Percentiles rank a stretch among this genome's conserved stretches.
Evolutionary conservation across 53 echinoderm and acorn worm genomes (phyloP).

Genomic region (Luidia sarsii): DNA sequence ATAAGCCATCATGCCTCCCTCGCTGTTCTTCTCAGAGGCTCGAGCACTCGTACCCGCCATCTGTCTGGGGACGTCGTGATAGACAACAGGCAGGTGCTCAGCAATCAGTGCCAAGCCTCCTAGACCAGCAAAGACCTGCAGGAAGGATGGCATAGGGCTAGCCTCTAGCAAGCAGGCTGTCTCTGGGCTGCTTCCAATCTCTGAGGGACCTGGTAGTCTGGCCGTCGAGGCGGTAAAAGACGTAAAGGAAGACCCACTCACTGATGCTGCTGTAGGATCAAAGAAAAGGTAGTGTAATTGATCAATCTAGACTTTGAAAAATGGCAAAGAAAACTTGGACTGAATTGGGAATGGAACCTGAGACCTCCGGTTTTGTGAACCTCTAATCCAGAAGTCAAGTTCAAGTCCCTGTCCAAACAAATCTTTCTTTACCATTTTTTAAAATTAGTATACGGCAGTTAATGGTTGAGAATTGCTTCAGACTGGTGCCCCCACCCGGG

Average conservation of each 20-base stretch:
- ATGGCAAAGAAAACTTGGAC: too few species aligned
- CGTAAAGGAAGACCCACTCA: background rate
- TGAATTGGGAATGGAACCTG: too few species aligned
- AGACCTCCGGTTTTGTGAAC: too few species aligned
- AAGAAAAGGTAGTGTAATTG: background rate
- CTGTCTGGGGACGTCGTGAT: slow-evolving; percentile 60
- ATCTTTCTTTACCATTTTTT: too few species aligned
- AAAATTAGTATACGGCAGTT: too few species aligned
- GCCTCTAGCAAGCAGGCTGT: slow-evolving; percentile 70
- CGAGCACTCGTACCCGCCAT: slow-evolving; percentile 12
- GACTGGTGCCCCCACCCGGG: too few species aligned
- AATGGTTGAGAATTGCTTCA: too few species aligned
- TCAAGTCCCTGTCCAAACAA: too few species aligned
- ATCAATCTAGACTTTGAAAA: too few species aligned
- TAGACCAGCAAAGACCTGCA: slow-evolving; percentile 94
- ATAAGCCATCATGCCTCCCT: slow-evolving; percentile 52
- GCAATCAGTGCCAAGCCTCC: slow-evolving; percentile 98
- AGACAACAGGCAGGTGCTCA: slow-evolving; percentile 91
- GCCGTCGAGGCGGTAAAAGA: background rate
- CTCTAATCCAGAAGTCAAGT: too few species aligned
- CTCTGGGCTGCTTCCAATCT: slow-evolving; percentile 51
- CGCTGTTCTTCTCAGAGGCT: slow-evolving; percentile 54
- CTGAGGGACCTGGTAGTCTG: slow-evolving; percentile 11
- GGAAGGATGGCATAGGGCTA: slow-evolving; percentile 84
- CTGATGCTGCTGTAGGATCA: slow-evolving; percentile 30